Evolutionary conservation across 2,797 vertebrate genomes (phyloP).

Genomic region (Apogon hyalosoma): DNA sequence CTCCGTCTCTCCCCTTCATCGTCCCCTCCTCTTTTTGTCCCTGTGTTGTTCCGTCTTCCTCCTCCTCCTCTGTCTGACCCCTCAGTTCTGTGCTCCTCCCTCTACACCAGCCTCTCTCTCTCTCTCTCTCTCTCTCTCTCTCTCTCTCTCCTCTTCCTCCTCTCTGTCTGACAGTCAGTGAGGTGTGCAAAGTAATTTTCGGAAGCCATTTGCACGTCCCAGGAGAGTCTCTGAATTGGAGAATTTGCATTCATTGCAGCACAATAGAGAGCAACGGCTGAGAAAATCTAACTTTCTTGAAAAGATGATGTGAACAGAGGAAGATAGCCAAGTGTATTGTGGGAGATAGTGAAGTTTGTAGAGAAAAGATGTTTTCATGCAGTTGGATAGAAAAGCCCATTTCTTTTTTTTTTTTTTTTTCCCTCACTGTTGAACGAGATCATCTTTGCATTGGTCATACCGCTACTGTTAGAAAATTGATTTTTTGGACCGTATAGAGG

Average conservation of each 20-base stretch:
- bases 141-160: not conserved
- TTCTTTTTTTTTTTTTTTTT: not conserved
- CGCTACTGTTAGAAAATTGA: not conserved
- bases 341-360: constrained; percentile 10
- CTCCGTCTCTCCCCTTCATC: not conserved
- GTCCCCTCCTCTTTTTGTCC: not conserved
- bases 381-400: constrained; percentile 7
- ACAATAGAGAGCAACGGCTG: constrained; percentile 40
- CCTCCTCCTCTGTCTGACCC: not conserved
- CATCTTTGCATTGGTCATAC: not conserved
- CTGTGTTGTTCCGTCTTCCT: not conserved
- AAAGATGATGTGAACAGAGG: constrained; percentile 33
- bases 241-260: constrained; percentile 53
- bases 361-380: constrained; percentile 34
- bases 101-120: not conserved
- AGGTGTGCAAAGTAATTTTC: constrained; percentile 67
- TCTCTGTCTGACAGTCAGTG: constrained; percentile 32
- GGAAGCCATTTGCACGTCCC: constrained; percentile 32
- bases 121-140: not conserved
- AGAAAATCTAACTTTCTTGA: constrained; percentile 44
- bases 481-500: too few relatives aligned
- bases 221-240: constrained; percentile 25
- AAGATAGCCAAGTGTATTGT: constrained; percentile 18
- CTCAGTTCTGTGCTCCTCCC: not conserved
- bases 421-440: constrained; percentile 11